Conservation (phyloP, 2,888 invertebrate species). For the Zygogramma bicolorata region DNA sequence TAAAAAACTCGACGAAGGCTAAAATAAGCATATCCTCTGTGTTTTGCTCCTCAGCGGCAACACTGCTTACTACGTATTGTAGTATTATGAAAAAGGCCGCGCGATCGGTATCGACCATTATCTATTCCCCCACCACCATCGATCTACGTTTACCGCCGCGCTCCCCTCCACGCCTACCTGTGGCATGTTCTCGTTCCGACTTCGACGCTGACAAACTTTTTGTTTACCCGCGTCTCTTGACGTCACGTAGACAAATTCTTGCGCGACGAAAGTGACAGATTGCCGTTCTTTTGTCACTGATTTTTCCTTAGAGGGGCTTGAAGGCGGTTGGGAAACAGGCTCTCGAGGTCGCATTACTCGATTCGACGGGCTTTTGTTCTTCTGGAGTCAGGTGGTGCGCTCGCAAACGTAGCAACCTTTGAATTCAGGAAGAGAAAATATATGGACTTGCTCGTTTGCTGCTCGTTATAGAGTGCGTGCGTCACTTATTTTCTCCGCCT, state of each 20-base stretch:
- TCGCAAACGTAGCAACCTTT: too few species aligned
- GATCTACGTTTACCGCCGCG: not conserved
- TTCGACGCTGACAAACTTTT: not conserved
- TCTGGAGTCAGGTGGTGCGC: too few species aligned
- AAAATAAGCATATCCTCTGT: too few species aligned
- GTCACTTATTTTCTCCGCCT: too few species aligned
- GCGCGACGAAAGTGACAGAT: conserved; percentile 5
- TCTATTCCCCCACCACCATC: not conserved
- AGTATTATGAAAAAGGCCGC: not conserved
- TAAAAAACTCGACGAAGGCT: too few species aligned
- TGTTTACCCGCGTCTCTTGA: not conserved
- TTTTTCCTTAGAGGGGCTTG: not conserved
- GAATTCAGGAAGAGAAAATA: too few species aligned
- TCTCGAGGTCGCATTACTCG: not conserved
- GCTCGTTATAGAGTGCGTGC: too few species aligned
- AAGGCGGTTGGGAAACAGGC: not conserved
- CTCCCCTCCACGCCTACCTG: not conserved
- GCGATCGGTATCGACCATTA: not conserved
- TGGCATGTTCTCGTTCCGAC: not conserved
- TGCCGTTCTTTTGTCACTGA: not conserved
- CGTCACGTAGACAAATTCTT: not conserved
- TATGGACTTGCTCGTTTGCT: too few species aligned
- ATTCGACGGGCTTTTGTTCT: not conserved
- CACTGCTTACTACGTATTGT: too few species aligned
- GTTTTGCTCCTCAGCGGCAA: too few species aligned